These are phyloP conservation scores for Xiphorhynchus elegans DNA, from an alignment of 2,113 vertebrate genomes.

Conservation along the genomic window DNA sequence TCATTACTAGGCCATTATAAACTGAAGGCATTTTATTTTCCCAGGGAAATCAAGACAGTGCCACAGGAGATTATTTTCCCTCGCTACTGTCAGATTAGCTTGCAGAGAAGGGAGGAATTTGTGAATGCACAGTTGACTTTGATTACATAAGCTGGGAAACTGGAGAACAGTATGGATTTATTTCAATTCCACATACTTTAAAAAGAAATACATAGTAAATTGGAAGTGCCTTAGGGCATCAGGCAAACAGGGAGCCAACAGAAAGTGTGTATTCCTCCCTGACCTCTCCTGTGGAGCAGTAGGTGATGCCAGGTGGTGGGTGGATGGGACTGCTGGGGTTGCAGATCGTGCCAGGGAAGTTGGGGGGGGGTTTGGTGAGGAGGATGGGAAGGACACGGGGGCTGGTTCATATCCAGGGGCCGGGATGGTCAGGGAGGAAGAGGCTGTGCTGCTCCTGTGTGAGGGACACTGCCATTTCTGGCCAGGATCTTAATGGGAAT, in stretches of 20 bases:
- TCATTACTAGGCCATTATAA: conserved; percentile 23
- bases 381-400: not conserved
- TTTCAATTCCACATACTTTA: conserved; percentile 49
- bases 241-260: not conserved
- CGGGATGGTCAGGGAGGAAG: not conserved
- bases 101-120: conserved; percentile 26
- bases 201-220: not conserved
- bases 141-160: conserved; percentile 39
- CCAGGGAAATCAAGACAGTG: not conserved
- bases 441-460: not conserved
- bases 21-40: conserved; percentile 50
- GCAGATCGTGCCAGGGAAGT: not conserved
- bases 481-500: not conserved
- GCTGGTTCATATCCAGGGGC: not conserved
- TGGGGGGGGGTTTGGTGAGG: rapidly evolving
- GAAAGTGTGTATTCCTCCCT: not conserved
- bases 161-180: conserved; percentile 16
- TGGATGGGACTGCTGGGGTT: rapidly evolving
- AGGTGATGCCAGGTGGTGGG: not conserved
- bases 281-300: not conserved
- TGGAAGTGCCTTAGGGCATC: not conserved
- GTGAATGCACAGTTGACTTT: conserved; percentile 47
- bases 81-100: conserved; percentile 7
- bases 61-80: conserved; percentile 21
- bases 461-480: not conserved